Conservation (phyloP, 1,140 invertebrate species). For the Drosophila subpulchrella region DNA sequence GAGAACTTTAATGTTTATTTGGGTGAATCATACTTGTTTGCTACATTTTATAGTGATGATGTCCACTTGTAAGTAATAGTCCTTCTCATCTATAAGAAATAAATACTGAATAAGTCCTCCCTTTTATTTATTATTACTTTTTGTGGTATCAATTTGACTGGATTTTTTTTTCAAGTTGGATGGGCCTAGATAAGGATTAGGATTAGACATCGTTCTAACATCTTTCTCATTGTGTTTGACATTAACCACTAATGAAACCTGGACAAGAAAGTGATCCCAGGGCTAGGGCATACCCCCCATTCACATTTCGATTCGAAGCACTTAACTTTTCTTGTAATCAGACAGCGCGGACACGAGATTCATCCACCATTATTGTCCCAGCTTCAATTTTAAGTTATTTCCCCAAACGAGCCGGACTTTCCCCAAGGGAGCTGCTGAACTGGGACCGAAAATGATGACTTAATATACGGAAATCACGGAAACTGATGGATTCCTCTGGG, state of each 20-base stretch:
- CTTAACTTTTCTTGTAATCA: slow-evolving; percentile 49
- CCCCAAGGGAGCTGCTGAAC: slow-evolving; percentile 32
- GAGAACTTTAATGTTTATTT: not conserved
- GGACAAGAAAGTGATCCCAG: slow-evolving; percentile 26
- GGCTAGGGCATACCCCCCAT: not conserved
- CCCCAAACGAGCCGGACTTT: slow-evolving; percentile 19
- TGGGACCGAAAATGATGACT: slow-evolving; percentile 72
- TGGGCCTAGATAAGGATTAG: too few species aligned
- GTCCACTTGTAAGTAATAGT: too few species aligned
- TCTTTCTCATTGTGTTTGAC: slow-evolving; percentile 28
- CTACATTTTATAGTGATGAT: too few species aligned
- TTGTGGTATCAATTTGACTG: not conserved
- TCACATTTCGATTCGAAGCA: slow-evolving; percentile 19
- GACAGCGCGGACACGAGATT: slow-evolving; percentile 8
- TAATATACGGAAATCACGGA: slow-evolving; percentile 73
- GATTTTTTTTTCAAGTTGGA: too few species aligned
- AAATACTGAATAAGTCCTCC: too few species aligned
- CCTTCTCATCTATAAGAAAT: too few species aligned
- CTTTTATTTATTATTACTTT: too few species aligned
- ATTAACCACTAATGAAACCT: slow-evolving; percentile 53
- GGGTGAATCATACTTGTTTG: too few species aligned
- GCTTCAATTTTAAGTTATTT: slow-evolving; percentile 56
- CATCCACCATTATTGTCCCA: slow-evolving; percentile 8
- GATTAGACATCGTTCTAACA: not conserved
- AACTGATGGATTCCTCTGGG: slow-evolving; percentile 78